Evolutionary conservation across 2,888 invertebrate species (phyloP), one percentile per base, ranked within the genome.

Genomic region (Nomada hirtipes): DNA sequence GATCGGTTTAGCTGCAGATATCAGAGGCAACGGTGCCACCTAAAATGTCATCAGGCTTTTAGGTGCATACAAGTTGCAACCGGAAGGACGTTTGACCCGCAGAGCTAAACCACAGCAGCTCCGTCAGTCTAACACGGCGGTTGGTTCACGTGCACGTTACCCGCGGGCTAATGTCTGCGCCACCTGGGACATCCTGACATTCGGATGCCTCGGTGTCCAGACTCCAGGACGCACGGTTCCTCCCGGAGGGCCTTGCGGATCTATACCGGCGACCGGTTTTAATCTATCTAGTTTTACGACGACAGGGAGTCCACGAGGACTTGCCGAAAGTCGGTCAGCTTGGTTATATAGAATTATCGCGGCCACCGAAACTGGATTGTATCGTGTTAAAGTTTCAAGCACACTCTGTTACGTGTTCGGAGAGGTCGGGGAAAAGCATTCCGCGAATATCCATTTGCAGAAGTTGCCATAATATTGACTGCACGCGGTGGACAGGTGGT

Each of bases 161-260:
- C 67, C 67, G 71, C 36, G 82, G 71, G 83, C 83, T 84, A 86
- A 88, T 84, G 88, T 87, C 88, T 72, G 44, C 52, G 81, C 80
- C 88, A 88, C 85, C 86, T 88, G 88, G 85, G 85, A 88, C 85
- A 76, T 80, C 80, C 83, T 84, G 88, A 88, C 88, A 81, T 80
- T 72, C 77, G 79, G 74, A 81, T 77, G 74, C 63, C 47, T 73
- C 79, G 71, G 72, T 79, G 69, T 76, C 79, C 70, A 52, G 76
- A 52, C 74, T 57, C 44, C 50, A 36, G 65, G 70, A 63, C 57
- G 57, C 72, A 20, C 52, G 61, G 29, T 42, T 55, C 63, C 53
- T 84, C 71, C 75, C 80, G 23, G 13, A 50, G 76, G 72, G 70
- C 57, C 55, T 47, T 11, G n/a, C 64, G 52, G 50, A 36, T 60